Conservation (phyloP, 2,113 vertebrate genomes). For the Aythya baeri region DNA sequence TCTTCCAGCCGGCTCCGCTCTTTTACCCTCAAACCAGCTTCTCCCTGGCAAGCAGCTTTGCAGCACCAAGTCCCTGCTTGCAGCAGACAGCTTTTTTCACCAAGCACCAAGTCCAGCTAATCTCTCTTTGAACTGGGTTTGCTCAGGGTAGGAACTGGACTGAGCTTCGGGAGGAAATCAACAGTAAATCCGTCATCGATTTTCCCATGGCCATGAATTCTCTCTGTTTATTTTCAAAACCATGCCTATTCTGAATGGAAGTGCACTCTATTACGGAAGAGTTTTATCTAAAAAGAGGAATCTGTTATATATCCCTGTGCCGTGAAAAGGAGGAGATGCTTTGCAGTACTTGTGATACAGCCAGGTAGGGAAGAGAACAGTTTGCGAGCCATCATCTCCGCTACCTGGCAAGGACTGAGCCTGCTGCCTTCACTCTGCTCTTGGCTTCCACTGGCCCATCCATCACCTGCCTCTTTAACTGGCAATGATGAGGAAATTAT, state of each 20-base stretch:
- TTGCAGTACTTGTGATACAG: neutral
- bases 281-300: neutral
- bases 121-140: neutral
- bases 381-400: neutral
- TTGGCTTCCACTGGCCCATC: neutral
- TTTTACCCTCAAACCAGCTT: neutral
- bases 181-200: neutral
- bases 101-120: neutral
- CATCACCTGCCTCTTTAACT: slow-evolving; percentile 41
- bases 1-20: neutral
- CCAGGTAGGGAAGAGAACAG: neutral
- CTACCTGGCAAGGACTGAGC: neutral
- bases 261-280: neutral
- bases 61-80: neutral
- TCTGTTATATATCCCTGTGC: neutral
- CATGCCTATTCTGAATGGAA: neutral
- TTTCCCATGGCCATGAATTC: neutral
- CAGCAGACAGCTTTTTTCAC: neutral
- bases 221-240: neutral
- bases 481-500: slow-evolving; percentile 4
- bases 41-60: accelerated
- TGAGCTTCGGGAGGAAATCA: neutral
- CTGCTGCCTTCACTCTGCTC: neutral
- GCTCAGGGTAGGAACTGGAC: neutral
- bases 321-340: neutral